Percentiles rank a stretch among this genome's conserved stretches.
These are phyloP conservation scores for Teleogryllus oceanicus DNA, from an alignment of 2,888 invertebrate species.

Conservation along the genomic window DNA sequence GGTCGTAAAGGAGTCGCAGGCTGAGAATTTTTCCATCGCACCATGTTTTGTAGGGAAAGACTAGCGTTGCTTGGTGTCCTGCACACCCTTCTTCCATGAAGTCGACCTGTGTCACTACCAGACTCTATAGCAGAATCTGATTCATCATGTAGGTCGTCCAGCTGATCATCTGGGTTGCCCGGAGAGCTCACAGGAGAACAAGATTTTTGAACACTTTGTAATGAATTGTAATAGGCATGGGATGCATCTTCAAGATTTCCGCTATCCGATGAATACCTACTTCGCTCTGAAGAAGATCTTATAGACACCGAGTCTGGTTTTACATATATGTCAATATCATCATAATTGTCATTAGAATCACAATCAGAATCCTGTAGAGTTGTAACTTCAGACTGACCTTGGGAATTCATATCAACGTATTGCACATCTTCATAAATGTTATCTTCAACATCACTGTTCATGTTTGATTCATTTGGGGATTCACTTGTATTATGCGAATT, in stretches of 20 bases:
- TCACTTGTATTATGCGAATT: neutral
- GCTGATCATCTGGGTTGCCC: neutral
- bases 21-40: neutral
- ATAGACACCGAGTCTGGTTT: neutral
- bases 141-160: neutral
- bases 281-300: neutral
- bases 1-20: neutral
- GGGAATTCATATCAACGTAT: neutral
- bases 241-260: neutral
- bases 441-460: neutral
- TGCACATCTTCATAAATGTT: conserved; percentile 7
- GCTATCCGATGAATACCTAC: neutral
- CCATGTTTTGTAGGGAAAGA: neutral
- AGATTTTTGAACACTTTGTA: neutral
- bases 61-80: conserved; percentile 1
- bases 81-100: neutral
- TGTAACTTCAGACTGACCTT: neutral
- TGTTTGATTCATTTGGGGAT: no score
- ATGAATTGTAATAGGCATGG: neutral
- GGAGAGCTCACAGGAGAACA: neutral
- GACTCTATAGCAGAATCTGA: neutral
- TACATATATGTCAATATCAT: neutral
- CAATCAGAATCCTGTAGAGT: neutral
- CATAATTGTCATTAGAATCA: conserved; percentile 2
- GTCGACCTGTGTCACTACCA: neutral